Base-by-base conservation (phyloP, 1,140 invertebrate genomes). In the Drosophila ercepeae region DNA sequence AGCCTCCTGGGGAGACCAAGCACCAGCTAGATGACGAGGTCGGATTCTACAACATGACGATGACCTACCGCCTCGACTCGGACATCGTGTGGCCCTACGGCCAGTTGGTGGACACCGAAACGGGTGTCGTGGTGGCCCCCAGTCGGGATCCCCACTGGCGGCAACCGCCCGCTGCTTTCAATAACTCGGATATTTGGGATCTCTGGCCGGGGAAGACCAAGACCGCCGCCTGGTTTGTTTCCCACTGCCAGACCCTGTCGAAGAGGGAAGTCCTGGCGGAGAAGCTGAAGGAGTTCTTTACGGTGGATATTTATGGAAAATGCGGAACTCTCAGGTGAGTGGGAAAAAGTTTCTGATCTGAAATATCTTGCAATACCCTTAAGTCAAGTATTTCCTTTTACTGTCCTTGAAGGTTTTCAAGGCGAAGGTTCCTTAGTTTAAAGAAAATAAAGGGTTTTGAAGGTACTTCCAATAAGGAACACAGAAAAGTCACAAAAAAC, bases 251-350 rank as follows among this genome's bases (percentile, higher is more conserved):
- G 9, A 92, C 93, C 0, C 55, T 89, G 0, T 93, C 93, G 45
- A 78, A 91, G n/a, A 79, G 95, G 5, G 92, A 94, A 72, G 55
- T 90, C 2, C 92, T 93, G 54, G 93, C 93, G 0, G 72, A 83
- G 18, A 91, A 93, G 63, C 89, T 96, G 4, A 78, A 92, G 45
- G 27, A 16, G 49, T 92, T 92, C 61, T 92, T 95, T 11, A 23
- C 83, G 3, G 93, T 96, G 4, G 94, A 96, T 78, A 92, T 95
- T n/a, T 96, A 93, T 75, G 95, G 95, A 6, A 88, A 76, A 1
- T 96, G 95, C 75, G 92, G 93, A 1, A 55, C 44, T 0, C 63
- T 90, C 0, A 86, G 67, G 89, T 91, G 53, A 81, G 44, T 39
- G 4, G 13, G 6, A 1, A 11, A 9, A n/a, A 34, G 32, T n/a